Conservation (phyloP, 2,888 invertebrate genomes). For the Hipparchia semele region DNA sequence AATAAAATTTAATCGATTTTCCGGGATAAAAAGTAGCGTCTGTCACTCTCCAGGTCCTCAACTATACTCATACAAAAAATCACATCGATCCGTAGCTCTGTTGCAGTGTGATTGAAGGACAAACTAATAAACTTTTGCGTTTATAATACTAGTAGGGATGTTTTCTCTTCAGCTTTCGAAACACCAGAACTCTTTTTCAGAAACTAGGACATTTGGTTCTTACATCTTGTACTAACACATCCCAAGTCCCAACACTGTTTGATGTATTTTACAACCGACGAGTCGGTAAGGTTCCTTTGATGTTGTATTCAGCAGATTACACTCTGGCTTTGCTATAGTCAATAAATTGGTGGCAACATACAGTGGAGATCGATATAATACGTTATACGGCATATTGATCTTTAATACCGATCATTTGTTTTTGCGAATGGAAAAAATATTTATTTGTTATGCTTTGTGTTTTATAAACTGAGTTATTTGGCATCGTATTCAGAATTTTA, state of each 20-base stretch:
- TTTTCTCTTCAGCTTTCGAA: background rate
- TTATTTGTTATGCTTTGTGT: background rate
- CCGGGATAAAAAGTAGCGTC: too few relatives aligned
- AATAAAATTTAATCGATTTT: too few relatives aligned
- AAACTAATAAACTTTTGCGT: too few relatives aligned
- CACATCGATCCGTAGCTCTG: too few relatives aligned
- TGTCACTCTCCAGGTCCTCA: too few relatives aligned
- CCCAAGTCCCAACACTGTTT: conserved; percentile 6
- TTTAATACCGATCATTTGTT: conserved; percentile 9
- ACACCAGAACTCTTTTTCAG: background rate
- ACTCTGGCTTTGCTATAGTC: conserved; percentile 3
- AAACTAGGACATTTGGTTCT: conserved; percentile 7
- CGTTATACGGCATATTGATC: background rate
- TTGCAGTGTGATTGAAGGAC: too few relatives aligned
- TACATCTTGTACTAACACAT: background rate
- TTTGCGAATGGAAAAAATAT: conserved; percentile 3
- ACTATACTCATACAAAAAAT: too few relatives aligned
- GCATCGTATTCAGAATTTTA: background rate
- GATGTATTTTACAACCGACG: conserved; percentile 13
- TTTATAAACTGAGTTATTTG: background rate
- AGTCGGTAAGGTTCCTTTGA: background rate
- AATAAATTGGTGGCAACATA: conserved; percentile 5
- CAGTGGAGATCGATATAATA: background rate
- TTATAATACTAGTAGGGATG: too few relatives aligned
- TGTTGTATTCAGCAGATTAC: background rate